Percentiles rank a stretch among this genome's conserved stretches.
phyloP scores from a whole-genome alignment of 2,797 vertebrate genomes.

The Xenentodon cancila region DNA sequence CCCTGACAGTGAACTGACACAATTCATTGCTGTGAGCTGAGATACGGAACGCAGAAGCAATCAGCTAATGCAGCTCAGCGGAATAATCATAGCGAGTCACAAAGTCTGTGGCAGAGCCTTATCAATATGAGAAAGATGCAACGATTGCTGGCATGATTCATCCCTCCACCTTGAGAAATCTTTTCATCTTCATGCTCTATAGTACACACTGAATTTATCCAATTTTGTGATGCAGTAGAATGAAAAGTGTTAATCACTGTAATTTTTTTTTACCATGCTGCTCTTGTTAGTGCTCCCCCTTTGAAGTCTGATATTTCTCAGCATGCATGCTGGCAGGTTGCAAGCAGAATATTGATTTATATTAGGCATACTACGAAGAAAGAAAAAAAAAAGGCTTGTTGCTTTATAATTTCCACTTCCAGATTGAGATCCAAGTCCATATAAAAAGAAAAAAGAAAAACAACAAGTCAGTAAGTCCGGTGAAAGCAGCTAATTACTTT shows the following conservation, averaged over 20 bases:
- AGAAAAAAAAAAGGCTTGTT: conserved; percentile 16
- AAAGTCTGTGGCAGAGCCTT: conserved; percentile 43
- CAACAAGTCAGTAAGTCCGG: no score
- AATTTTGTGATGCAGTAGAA: conserved; percentile 3
- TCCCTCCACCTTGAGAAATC: conserved; percentile 33
- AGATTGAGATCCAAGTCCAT: neutral
- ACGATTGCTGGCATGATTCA: conserved; percentile 18
- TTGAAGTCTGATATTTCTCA: conserved; percentile 23
- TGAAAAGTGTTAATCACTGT: conserved; percentile 20
- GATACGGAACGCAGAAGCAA: conserved; percentile 51
- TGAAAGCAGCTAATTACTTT: no score
- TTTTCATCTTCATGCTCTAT: conserved; percentile 24
- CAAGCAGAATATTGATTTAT: conserved; percentile 33
- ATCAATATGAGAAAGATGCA: conserved; percentile 44
- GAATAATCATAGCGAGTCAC: conserved; percentile 50
- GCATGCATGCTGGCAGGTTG: conserved; percentile 31
- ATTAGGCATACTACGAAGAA: conserved; percentile 13
- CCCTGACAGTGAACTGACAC: conserved; percentile 55
- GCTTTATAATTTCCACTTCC: no score
- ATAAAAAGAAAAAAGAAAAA: no score
- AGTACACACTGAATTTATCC: conserved; percentile 4
- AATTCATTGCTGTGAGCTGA: conserved; percentile 47
- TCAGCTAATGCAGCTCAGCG: conserved; percentile 68
- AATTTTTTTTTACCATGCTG: conserved; percentile 19
- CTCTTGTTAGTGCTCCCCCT: conserved; percentile 27